phyloP scores from a whole-genome alignment of 2,113 vertebrate species.

The Eonycteris spelaea region DNA sequence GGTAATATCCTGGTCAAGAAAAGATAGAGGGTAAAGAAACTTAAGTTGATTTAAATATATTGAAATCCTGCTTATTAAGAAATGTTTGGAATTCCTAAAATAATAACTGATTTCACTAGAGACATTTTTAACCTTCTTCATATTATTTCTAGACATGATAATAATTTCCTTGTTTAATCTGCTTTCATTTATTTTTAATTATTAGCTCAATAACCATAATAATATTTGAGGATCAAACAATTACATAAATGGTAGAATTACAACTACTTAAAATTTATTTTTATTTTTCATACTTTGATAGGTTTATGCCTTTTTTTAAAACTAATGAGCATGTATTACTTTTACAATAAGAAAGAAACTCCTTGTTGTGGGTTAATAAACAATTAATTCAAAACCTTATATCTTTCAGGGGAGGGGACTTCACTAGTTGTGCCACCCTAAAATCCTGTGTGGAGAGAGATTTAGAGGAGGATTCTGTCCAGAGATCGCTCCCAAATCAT shows the following conservation, averaged over 20 bases:
- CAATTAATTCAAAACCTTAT: neutral
- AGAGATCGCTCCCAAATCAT: neutral
- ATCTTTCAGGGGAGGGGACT: neutral
- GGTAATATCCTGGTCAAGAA: constrained; percentile 64
- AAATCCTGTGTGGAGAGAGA: neutral
- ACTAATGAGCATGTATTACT: neutral
- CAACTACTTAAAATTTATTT: neutral
- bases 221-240: constrained; percentile 23
- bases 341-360: neutral
- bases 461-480: neutral
- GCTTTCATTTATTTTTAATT: neutral
- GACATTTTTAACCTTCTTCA: constrained; percentile 7
- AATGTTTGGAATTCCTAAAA: constrained; percentile 68
- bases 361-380: neutral
- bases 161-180: constrained; percentile 52
- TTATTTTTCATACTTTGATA: neutral
- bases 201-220: neutral
- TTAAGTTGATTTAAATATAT: constrained; percentile 56
- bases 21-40: constrained; percentile 50
- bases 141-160: constrained; percentile 31
- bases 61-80: constrained; percentile 58
- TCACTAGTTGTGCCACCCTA: neutral
- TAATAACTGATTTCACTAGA: constrained; percentile 55
- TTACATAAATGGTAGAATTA: neutral
- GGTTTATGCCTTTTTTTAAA: neutral